phyloP scores from a whole-genome alignment of 2,888 invertebrate genomes.

The Chorisops tibialis region DNA sequence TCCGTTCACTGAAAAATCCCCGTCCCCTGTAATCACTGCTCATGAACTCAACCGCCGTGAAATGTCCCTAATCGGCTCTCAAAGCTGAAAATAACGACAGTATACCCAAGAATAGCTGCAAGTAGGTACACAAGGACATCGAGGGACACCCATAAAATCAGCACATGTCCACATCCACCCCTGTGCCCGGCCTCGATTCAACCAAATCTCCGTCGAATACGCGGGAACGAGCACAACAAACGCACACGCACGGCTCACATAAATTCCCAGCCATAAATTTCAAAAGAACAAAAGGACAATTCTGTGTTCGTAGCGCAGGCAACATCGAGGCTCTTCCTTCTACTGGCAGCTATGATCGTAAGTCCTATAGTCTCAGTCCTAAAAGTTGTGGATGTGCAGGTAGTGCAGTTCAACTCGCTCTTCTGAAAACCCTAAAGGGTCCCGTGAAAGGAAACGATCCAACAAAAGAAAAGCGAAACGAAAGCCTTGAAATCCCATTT shows the following conservation, averaged over 20 bases:
- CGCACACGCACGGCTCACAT: slow-evolving; percentile 6
- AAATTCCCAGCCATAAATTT: slow-evolving; percentile 10
- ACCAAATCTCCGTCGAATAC: no score
- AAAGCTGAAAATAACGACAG: slow-evolving; percentile 4
- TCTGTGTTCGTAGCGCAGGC: no score
- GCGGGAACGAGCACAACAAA: background rate
- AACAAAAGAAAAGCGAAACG: no score
- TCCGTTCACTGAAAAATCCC: slow-evolving; percentile 1
- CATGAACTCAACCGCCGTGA: slow-evolving; percentile 24
- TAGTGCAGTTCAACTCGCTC: no score
- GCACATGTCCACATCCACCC: slow-evolving; percentile 4
- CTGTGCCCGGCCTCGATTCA: no score
- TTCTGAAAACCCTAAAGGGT: no score
- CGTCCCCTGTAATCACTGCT: slow-evolving; percentile 12
- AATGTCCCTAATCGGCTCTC: slow-evolving; percentile 22
- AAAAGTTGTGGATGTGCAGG: no score
- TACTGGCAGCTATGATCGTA: no score
- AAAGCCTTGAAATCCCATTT: no score
- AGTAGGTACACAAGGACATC: background rate
- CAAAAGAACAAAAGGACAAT: background rate
- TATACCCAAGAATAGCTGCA: background rate
- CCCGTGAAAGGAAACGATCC: no score
- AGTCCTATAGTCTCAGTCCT: no score
- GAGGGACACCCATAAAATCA: slow-evolving; percentile 3
- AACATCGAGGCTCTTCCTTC: no score